These are phyloP conservation scores for Neelides sp. DNA, from an alignment of 1,140 invertebrate species.

Conservation along the genomic window DNA sequence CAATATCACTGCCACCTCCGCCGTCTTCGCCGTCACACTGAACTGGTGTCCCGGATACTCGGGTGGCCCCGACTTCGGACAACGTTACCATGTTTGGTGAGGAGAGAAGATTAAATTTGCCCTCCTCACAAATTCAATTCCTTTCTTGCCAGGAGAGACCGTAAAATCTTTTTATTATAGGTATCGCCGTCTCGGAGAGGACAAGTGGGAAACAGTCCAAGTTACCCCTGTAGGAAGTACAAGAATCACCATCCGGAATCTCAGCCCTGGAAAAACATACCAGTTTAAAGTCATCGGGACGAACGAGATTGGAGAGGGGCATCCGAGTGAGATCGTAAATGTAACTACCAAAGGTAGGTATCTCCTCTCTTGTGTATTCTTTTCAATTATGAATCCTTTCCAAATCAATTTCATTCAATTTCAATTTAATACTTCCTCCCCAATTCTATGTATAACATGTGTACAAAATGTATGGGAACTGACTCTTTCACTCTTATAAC, in stretches of 20 bases:
- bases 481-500: no score
- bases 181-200: slow-evolving; percentile 66
- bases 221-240: slow-evolving; percentile 83
- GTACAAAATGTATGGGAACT: neutral
- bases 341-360: slow-evolving; percentile 72
- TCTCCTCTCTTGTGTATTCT: no score
- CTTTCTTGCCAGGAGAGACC: neutral
- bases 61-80: slow-evolving; percentile 82
- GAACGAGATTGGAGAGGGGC: slow-evolving; percentile 83
- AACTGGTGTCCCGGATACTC: slow-evolving; percentile 89
- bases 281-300: slow-evolving; percentile 93
- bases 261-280: slow-evolving; percentile 79
- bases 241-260: slow-evolving; percentile 74
- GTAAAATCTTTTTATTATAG: slow-evolving; percentile 36
- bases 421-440: neutral
- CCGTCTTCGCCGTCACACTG: slow-evolving; percentile 76
- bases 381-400: no score
- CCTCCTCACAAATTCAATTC: neutral
- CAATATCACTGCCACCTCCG: slow-evolving; percentile 75
- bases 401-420: no score
- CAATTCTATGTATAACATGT: neutral
- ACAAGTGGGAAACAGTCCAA: slow-evolving; percentile 79
- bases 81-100: slow-evolving; percentile 87
- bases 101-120: slow-evolving; percentile 15
- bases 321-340: slow-evolving; percentile 82